These are phyloP conservation scores for Ormyrus nitidulus DNA, from an alignment of 2,888 invertebrate genomes.

Conservation along the genomic window DNA sequence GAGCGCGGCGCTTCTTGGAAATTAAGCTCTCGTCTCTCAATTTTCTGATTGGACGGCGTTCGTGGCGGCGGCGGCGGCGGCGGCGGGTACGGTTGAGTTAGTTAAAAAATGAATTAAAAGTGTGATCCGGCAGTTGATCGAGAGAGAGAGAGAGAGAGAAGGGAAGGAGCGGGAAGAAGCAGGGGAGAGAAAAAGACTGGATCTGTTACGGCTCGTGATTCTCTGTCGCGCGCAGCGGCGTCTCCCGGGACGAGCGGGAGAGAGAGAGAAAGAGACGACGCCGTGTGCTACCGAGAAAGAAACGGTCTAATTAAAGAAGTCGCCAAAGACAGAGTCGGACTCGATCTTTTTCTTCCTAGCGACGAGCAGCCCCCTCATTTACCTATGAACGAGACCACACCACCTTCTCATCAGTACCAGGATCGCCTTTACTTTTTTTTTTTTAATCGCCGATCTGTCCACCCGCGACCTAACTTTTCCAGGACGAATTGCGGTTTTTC, in stretches of 20 bases:
- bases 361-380: constrained; percentile 48
- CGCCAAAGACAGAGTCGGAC: constrained; percentile 59
- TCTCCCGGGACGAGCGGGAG: not conserved
- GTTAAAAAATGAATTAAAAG: constrained; percentile 68
- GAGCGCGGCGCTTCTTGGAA: constrained; percentile 34
- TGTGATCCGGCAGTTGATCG: constrained; percentile 72
- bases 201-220: constrained; percentile 71
- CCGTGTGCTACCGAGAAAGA: constrained; percentile 65
- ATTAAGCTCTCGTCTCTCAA: constrained; percentile 49
- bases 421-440: constrained; percentile 37
- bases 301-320: constrained; percentile 74
- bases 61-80: not conserved
- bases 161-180: constrained; percentile 36
- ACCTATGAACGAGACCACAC: constrained; percentile 40
- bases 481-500: too few species aligned
- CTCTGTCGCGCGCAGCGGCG: constrained; percentile 58
- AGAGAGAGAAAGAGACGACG: constrained; percentile 54
- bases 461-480: too few species aligned
- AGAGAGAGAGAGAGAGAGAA: constrained; percentile 59
- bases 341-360: constrained; percentile 42
- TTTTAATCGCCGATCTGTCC: constrained; percentile 4
- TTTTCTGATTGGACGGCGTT: constrained; percentile 60
- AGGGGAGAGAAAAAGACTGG: constrained; percentile 56
- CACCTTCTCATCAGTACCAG: constrained; percentile 30
- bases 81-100: constrained; percentile 62